Conservation (phyloP, 2,797 vertebrate species). For the Rhinella marina region DNA sequence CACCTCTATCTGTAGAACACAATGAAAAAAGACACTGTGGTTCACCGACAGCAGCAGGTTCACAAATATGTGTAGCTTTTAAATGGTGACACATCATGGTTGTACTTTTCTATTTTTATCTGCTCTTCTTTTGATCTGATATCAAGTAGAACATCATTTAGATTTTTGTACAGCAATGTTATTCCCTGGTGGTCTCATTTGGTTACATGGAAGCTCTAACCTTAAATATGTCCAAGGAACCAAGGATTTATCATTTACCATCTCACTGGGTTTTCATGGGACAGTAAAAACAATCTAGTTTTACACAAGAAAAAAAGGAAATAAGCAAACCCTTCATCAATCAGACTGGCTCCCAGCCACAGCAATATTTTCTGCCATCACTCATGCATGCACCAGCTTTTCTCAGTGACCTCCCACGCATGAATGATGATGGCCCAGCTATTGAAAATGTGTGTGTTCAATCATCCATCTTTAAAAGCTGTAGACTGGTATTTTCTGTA, state of each 20-base stretch:
- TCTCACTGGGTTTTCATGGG: constrained; percentile 17
- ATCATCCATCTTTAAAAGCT: constrained; percentile 40
- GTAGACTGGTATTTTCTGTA: constrained; percentile 6
- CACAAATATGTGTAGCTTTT: constrained; percentile 34
- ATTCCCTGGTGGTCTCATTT: background rate
- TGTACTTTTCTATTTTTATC: constrained; percentile 2
- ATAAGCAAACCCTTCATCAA: constrained; percentile 47
- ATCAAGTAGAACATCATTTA: constrained; percentile 9
- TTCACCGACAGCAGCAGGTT: constrained; percentile 31
- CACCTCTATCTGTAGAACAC: background rate
- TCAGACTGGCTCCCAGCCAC: constrained; percentile 20
- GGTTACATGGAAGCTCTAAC: constrained; percentile 35
- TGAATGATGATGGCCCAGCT: constrained; percentile 43
- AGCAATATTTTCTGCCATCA: background rate
- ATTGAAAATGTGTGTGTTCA: constrained; percentile 46
- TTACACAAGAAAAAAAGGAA: constrained; percentile 36
- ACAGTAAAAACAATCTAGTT: constrained; percentile 33
- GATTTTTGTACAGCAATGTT: constrained; percentile 19
- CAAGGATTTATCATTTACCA: constrained; percentile 52
- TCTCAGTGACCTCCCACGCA: constrained; percentile 51
- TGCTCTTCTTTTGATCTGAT: constrained; percentile 1
- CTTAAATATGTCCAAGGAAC: constrained; percentile 47
- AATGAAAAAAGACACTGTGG: constrained; percentile 45
- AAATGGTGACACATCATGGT: constrained; percentile 18
- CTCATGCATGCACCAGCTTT: constrained; percentile 25